A percentile compares a stretch with the other conserved stretches of the same genome.
phyloP scores from a whole-genome alignment of 2,888 invertebrate species.

The Schizaphis graminum region DNA sequence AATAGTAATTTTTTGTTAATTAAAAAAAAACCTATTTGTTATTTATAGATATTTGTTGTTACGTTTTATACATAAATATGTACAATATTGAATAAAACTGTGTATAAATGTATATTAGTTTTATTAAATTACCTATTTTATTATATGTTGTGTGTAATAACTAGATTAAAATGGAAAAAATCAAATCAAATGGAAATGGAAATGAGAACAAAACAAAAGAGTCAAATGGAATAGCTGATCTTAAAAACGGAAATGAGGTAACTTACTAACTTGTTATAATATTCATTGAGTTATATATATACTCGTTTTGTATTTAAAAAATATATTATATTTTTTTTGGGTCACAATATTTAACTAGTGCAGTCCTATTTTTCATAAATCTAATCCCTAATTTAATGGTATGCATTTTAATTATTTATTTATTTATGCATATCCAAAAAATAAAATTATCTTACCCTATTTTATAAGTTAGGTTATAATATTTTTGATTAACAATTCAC shows the following conservation, averaged over 20 bases:
- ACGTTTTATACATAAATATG: not conserved
- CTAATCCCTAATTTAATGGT: not conserved
- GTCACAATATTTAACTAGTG: not conserved
- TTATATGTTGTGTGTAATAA: not conserved
- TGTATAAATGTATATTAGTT: not conserved
- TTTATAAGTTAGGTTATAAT: not conserved
- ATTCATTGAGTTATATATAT: not conserved
- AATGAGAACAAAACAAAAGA: not conserved
- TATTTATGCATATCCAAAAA: not conserved
- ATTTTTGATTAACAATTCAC: not conserved
- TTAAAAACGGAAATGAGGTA: conserved; percentile 34
- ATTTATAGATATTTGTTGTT: not conserved
- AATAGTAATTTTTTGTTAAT: not conserved
- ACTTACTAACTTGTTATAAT: not conserved
- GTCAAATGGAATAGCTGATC: conserved; percentile 33
- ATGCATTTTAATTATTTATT: not conserved
- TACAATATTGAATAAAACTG: not conserved
- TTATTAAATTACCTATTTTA: not conserved
- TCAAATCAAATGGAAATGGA: conserved; percentile 16
- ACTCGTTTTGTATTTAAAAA: not conserved
- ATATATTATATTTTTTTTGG: not conserved
- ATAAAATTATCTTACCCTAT: not conserved
- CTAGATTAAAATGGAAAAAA: conserved; percentile 17
- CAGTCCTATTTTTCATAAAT: not conserved
- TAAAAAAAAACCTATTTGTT: not conserved